Conservation (phyloP, 2,113 vertebrate genomes). For the Emberiza fucata region DNA sequence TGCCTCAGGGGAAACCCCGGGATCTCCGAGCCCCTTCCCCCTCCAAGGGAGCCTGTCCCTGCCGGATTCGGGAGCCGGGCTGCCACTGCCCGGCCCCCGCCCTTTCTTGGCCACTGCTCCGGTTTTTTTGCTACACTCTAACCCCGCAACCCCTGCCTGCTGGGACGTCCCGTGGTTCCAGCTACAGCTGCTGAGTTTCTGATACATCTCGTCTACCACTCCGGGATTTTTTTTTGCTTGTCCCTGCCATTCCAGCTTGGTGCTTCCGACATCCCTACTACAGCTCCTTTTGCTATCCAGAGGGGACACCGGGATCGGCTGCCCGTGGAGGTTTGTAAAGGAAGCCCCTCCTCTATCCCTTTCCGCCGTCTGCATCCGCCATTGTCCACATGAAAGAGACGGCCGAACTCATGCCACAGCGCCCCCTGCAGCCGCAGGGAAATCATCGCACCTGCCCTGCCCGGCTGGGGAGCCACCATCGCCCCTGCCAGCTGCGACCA, state of each 20-base stretch:
- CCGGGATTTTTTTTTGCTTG: background rate
- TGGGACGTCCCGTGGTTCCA: background rate
- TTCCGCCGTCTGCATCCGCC: background rate
- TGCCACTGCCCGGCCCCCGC: background rate
- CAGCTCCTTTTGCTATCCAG: background rate
- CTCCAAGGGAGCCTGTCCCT: background rate
- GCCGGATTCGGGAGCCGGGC: background rate
- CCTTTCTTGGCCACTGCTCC: background rate
- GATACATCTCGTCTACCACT: background rate
- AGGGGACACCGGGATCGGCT: background rate
- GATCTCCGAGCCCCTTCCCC: background rate
- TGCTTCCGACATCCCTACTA: background rate
- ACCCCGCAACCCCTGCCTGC: background rate
- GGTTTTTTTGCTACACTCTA: background rate
- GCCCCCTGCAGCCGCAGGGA: background rate
- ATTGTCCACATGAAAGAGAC: background rate
- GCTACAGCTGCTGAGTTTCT: background rate
- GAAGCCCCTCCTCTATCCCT: background rate
- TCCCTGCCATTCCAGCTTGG: background rate
- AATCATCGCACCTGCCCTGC: background rate
- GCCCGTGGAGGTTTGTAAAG: background rate
- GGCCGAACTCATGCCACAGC: background rate
- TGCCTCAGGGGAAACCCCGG: background rate
- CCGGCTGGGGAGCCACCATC: background rate
- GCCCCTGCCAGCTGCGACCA: background rate